A percentile compares a stretch with the other conserved stretches of the same genome.
These are phyloP conservation scores for Lasioglossum pauxillum DNA, from an alignment of 2,888 invertebrate genomes.

Conservation along the genomic window DNA sequence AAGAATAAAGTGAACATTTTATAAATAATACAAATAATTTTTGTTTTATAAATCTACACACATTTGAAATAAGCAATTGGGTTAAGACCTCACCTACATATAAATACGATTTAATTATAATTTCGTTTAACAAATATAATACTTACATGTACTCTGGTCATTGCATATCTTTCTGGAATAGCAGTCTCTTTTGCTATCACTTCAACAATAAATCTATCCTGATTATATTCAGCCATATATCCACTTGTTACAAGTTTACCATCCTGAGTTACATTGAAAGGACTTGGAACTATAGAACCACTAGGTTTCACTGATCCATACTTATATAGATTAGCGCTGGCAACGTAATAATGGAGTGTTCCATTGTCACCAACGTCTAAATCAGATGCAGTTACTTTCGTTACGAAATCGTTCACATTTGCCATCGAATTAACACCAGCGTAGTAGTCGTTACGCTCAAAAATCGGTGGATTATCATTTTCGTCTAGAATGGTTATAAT, in stretches of 20 bases:
- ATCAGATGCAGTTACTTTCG: constrained; percentile 92
- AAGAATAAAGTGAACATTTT: too few species aligned
- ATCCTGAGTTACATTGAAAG: constrained; percentile 91
- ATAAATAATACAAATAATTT: not conserved
- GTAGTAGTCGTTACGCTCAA: constrained; percentile 88
- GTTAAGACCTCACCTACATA: not conserved
- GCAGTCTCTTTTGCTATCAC: constrained; percentile 93
- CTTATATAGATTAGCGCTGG: constrained; percentile 92
- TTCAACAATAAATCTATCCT: constrained; percentile 93
- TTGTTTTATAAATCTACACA: not conserved
- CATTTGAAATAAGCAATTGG: not conserved
- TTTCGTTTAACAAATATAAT: not conserved
- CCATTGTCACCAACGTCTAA: constrained; percentile 94
- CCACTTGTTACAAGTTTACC: constrained; percentile 91
- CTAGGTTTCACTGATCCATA: constrained; percentile 91
- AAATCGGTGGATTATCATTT: constrained; percentile 94
- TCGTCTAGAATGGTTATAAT: constrained; percentile 91
- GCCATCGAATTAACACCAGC: constrained; percentile 92
- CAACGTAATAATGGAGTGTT: constrained; percentile 92
- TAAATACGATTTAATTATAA: not conserved
- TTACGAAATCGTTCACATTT: constrained; percentile 90
- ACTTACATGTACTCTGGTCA: constrained; percentile 92
- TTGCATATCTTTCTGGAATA: constrained; percentile 91
- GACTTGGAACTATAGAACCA: constrained; percentile 95
- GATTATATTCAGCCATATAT: constrained; percentile 95